phyloP scores from a whole-genome alignment of 2,113 vertebrate species.

The Mustelus asterias region DNA sequence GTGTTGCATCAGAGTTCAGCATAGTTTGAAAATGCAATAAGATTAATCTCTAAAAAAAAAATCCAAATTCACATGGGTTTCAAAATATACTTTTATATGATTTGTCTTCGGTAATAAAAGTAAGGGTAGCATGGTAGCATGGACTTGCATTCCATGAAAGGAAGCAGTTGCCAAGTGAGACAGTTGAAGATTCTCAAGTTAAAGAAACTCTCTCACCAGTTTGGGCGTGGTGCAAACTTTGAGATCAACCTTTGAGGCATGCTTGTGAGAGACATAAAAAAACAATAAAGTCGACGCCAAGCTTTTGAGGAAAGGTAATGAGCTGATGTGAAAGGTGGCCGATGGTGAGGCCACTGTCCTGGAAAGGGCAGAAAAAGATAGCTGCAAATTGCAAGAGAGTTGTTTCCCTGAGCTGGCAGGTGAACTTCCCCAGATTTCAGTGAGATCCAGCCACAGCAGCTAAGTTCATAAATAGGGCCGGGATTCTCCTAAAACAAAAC shows the following conservation, averaged over 20 bases:
- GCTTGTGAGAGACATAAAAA: neutral
- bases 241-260: neutral
- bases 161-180: neutral
- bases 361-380: neutral
- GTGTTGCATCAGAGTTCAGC: neutral
- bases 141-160: neutral
- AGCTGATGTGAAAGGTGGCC: neutral
- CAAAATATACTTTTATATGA: too few relatives aligned
- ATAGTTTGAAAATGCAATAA: neutral
- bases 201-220: neutral
- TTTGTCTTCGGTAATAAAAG: neutral
- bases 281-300: neutral
- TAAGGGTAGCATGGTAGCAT: neutral
- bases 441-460: neutral
- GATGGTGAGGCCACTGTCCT: neutral
- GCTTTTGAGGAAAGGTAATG: neutral
- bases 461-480: neutral
- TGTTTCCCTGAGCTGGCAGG: neutral
- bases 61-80: neutral
- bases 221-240: neutral
- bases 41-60: neutral
- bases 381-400: neutral
- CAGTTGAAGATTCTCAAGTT: neutral
- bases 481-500: too few relatives aligned
- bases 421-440: neutral